These are phyloP conservation scores for Crocodylus rhombifer DNA, from an alignment of 2,797 vertebrate genomes.

Conservation along the genomic window DNA sequence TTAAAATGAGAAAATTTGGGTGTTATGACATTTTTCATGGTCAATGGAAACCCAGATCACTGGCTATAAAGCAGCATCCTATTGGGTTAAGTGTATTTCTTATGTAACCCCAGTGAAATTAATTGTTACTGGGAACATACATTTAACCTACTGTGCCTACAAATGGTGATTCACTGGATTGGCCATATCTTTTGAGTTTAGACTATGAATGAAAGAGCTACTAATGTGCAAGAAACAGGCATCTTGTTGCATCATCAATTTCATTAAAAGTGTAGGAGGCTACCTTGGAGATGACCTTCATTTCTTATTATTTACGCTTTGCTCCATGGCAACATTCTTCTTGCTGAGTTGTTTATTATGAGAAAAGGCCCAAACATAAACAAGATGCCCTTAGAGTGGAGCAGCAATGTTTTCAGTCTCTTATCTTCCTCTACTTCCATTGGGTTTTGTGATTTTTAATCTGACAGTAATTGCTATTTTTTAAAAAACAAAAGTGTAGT, in stretches of 20 bases:
- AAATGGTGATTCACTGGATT: not conserved
- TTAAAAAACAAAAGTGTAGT: not conserved
- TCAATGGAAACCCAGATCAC: too few species aligned
- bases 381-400: fast-evolving
- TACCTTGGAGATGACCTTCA: not conserved
- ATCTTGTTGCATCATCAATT: not conserved
- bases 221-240: not conserved
- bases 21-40: too few species aligned
- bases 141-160: not conserved
- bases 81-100: not conserved
- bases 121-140: not conserved
- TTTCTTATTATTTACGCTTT: not conserved
- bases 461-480: not conserved
- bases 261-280: not conserved
- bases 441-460: not conserved
- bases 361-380: not conserved
- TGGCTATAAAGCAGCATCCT: not conserved
- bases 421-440: not conserved
- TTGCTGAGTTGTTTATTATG: not conserved
- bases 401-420: not conserved
- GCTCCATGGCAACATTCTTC: fast-evolving
- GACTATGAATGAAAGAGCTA: not conserved
- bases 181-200: not conserved
- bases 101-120: not conserved
- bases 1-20: too few species aligned